Evolutionary conservation across 1,140 invertebrate species (phyloP), one percentile per base, ranked within the genome.

Genomic region (Lepidurus arcticus): DNA sequence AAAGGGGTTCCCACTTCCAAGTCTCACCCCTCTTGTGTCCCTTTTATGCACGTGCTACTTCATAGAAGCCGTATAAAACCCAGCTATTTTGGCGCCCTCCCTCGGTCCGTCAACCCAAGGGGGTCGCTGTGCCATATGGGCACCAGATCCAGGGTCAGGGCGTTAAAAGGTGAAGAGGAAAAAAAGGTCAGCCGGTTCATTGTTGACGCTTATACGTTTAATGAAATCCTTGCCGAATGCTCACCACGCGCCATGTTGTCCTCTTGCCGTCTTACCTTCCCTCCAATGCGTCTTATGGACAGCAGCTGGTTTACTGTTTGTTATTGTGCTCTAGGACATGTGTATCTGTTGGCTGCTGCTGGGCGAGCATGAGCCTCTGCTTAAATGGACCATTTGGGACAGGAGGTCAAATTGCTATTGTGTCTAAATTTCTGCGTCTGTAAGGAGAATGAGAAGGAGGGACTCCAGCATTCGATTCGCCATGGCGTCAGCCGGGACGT

Each of bases 41-140:
- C 53, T 21, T 65, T 65, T 65, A n/a, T 65, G 53, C 53, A 65
- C 53, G 53, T 65, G 53, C 53, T 65, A 65, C 53, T 65, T 65
- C 53, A 65, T 65, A 65, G 53, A 65, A 65, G 53, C 53, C 53
- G 0, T 65, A 16, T 65, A 13, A 13, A 13, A n/a, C 53, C 53
- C 53, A n/a, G 53, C 16, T n/a, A 13, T 21, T n/a, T 65, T 65
- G 1, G 53, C 53, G 53, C 53, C 53, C 53, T 65, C 45, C 45
- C 21, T 65, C 21, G 53, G 21, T n/a, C 16, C 16, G 21, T 65
- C 53, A 4, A 21, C 4, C 53, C 4, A 47, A 6, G 45, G 34
- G 34, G 34, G 3, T 34, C 34, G 34, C 34, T 4, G 34, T 10
- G 45, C 45, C 53, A 65, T 65, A 65, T 65, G 34, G 34, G 34